Evolutionary conservation across 1,140 invertebrate genomes (phyloP).

Genomic region (Daktulosphaira vitifoliae): DNA sequence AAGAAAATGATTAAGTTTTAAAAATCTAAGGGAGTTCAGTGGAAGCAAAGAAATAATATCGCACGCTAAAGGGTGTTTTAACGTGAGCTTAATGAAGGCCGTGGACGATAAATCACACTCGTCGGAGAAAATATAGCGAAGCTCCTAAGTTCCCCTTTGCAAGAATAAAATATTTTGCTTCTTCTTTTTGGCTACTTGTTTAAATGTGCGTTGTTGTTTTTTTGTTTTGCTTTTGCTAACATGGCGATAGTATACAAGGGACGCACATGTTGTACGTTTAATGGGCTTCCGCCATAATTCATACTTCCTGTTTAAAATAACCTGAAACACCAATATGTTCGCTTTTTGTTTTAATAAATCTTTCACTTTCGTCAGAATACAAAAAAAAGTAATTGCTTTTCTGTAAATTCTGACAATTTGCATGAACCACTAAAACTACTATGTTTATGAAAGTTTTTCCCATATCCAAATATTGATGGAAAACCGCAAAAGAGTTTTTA

Average conservation of each 20-base stretch:
- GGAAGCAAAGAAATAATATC: conserved; percentile 5
- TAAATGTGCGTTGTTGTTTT: conserved; percentile 26
- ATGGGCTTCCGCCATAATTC: conserved; percentile 33
- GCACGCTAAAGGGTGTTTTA: conserved; percentile 26
- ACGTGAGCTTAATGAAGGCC: conserved; percentile 33
- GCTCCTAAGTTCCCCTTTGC: neutral
- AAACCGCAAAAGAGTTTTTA: neutral
- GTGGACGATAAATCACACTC: conserved; percentile 31
- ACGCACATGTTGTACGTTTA: conserved; percentile 33
- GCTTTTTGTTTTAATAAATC: conserved; percentile 23
- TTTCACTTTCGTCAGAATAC: conserved; percentile 24
- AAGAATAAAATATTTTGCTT: conserved; percentile 29
- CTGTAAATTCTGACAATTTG: conserved; percentile 10
- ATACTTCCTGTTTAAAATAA: conserved; percentile 27
- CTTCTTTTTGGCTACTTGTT: conserved; percentile 24
- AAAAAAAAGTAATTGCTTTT: conserved; percentile 33
- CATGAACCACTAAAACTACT: neutral
- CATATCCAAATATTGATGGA: neutral
- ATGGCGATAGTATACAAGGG: conserved; percentile 15
- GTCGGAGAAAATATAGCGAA: conserved; percentile 21
- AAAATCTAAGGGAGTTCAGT: conserved; percentile 13
- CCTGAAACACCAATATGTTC: conserved; percentile 24
- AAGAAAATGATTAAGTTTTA: conserved; percentile 24
- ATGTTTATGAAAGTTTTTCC: conserved; percentile 8
- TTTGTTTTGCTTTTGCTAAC: conserved; percentile 1